Evolutionary conservation across 2,888 invertebrate genomes (phyloP), one percentile per base, ranked within the genome.

Genomic region (Chrysotoxum bicinctum): DNA sequence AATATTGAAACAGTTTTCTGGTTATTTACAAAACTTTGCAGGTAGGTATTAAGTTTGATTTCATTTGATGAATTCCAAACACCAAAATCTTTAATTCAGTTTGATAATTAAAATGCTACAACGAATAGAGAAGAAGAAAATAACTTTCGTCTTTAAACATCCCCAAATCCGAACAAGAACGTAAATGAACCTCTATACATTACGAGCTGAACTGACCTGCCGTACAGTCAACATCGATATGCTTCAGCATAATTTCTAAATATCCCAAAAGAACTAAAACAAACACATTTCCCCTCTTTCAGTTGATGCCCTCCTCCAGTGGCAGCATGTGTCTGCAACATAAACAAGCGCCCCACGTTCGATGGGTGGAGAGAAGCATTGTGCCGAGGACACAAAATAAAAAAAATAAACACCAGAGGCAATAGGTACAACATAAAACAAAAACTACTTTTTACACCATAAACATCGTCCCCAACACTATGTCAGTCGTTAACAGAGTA

Each of bases 391-490:
- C 37, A 48, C 10, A 43, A 70, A 75, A 84, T 58, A 37, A 60
- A 58, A 37, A 69, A 58, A 30, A 69, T 7, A 52, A 77, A 23
- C 10, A 12, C 14, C 19, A 68, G 48, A 50, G 56, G 40, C 26
- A 75, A 26, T 26, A 72, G n/a, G n/a, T 58, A 56, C 74, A 74
- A 54, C 40, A 64, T 64, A 40, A 54, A 54, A 62, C 64, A 40
- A 45, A 72, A 84, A 80, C 84, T 85, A 85, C 77, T 81, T 85
- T 66, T 85, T 85, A 85, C 81, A 81, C 72, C 85, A 85, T 85
- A 81, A 85, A 85, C 81, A 81, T 85, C 85, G 77, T 77, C 60
- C 62, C 81, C 76, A 85, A 85, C 85, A 85, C 85, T 81, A 81
- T 85, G 85, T 73, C 76, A 85, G 16, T 64, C 58, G 73, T 66